Evolutionary conservation across 2,113 vertebrate genomes (phyloP), one percentile per base, ranked within the genome.

Genomic region (Sapayoa aenigma): DNA sequence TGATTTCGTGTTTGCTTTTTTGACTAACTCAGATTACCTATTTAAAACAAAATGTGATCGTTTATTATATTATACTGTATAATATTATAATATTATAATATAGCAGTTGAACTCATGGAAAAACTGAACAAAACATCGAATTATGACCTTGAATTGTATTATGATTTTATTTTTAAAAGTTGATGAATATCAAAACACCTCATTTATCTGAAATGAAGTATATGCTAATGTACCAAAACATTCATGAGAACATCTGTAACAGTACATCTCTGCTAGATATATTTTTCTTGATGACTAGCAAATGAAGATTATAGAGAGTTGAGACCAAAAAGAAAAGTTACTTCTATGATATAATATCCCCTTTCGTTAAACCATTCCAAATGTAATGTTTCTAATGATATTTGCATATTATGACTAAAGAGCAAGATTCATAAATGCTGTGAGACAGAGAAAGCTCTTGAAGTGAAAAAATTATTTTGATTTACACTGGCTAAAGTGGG

Each of bases 241-340:
- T 59, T 69, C 63, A 56, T 35, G 56, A 74, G 39, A 90, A 44
- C 82, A 91, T 80, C 72, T 93, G 55, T 47, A 85, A 47, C 66
- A 86, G 24, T 62, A 58, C 42, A 37, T 68, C 37, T 94, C n/a
- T 50, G 17, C 8, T 81, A 69, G 83, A 44, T 49, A 42, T 89
- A 65, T 79, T 95, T 93, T 91, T 84, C 46, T 81, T 96, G 44
- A 76, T 78, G 85, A 69, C 90, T 92, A 80, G 11, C 30, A 86
- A 94, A 93, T 77, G 49, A 90, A 90, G 23, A 83, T 23, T 17
- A 27, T 71, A 87, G 62, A 79, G 59, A 83, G 23, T 9, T 87
- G 77, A 94, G 69, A 94, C 69, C 66, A 20, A 89, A 96, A 94
- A 81, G 28, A 47, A 63, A 93, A 90, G 72, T 56, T 35, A 75